Evolutionary conservation across 2,888 invertebrate species (phyloP).

Genomic region (Stegophylla sp.): DNA sequence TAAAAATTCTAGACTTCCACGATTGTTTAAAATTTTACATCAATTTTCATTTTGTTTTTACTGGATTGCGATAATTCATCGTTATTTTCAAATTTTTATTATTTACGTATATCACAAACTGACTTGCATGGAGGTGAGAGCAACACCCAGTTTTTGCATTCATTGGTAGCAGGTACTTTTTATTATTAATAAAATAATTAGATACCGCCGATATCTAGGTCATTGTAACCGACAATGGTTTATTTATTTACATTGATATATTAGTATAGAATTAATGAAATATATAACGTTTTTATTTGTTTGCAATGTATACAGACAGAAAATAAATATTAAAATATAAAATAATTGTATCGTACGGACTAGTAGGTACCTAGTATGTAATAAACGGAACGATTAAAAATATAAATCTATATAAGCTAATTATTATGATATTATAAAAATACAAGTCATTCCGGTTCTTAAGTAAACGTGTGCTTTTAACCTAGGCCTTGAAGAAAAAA

Average conservation of each 20-base stretch:
- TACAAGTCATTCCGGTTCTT: conserved; percentile 16
- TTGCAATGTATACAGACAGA: too few relatives aligned
- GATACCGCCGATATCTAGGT: not conserved
- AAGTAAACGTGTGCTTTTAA: not conserved
- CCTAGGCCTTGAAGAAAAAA: conserved; percentile 1
- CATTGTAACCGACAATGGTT: conserved; percentile 6
- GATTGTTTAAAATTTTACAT: too few relatives aligned
- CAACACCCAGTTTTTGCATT: not conserved
- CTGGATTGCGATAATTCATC: not conserved
- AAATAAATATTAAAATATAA: too few relatives aligned
- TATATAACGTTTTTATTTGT: not conserved
- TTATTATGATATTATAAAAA: not conserved
- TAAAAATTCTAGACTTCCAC: too few relatives aligned
- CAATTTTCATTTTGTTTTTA: not conserved
- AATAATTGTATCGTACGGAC: too few relatives aligned
- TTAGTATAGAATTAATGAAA: not conserved
- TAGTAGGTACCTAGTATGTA: too few relatives aligned
- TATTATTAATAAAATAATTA: not conserved
- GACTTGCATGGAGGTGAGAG: not conserved
- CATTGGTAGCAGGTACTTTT: not conserved
- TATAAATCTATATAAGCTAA: not conserved
- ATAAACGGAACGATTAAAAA: too few relatives aligned
- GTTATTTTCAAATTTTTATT: not conserved
- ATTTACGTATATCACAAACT: not conserved
- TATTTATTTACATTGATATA: not conserved